A percentile compares a stretch with the other conserved stretches of the same genome.
Conservation (phyloP, 2,113 vertebrate genomes). For the Cheirogaleus medius region DNA sequence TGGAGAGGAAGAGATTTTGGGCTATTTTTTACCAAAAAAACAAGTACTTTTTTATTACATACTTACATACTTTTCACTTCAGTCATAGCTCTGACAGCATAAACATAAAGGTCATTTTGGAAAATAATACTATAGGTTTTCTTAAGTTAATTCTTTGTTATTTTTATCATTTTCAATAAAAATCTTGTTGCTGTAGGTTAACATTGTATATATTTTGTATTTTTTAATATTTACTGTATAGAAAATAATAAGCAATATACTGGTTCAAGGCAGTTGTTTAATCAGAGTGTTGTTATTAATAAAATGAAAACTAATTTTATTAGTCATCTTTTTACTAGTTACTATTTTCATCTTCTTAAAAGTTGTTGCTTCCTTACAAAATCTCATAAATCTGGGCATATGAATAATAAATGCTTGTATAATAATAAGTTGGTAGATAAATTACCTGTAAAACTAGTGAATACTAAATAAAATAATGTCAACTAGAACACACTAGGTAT, state of each 20-base stretch:
- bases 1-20: background rate
- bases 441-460: background rate
- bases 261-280: background rate
- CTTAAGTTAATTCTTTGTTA: background rate
- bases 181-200: background rate
- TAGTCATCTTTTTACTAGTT: background rate
- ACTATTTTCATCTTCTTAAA: background rate
- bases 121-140: background rate
- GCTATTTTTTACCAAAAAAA: background rate
- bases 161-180: background rate
- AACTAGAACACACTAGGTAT: background rate
- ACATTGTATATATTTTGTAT: background rate
- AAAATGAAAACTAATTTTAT: background rate
- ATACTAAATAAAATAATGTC: background rate
- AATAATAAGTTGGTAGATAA: background rate
- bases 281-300: background rate
- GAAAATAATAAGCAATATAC: background rate
- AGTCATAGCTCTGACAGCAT: background rate
- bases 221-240: background rate
- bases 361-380: background rate
- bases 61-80: background rate
- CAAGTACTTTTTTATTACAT: background rate
- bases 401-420: background rate
- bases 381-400: background rate
- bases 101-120: background rate